Base-by-base conservation (phyloP, 2,113 vertebrate genomes). In the Trichomycterus rosablanca region DNA sequence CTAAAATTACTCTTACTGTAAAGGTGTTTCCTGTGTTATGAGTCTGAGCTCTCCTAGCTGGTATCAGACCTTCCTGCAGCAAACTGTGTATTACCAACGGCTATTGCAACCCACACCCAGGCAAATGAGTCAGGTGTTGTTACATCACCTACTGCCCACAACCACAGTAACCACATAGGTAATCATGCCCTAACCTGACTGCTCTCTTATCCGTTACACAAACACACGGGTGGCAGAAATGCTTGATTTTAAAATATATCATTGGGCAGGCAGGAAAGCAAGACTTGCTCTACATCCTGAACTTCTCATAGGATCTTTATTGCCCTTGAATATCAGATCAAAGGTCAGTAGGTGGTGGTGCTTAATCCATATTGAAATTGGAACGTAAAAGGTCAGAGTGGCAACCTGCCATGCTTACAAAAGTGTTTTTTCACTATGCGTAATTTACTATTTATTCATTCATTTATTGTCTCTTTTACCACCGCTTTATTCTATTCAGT, bases 121-220 rank as follows among this genome's bases (percentile, higher is more conserved):
- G 55, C 64, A 79, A 81, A 81, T 79, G 72, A 85, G 80, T 86
- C 86, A 91, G 89, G 87, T 91, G 83, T 72, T 84, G 50, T 92
- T 90, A 90, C 86, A 83, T 83, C 77, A 87, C 72, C 62, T 40
- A 15, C 42, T 26, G 78, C 86, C 82, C 76, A 74, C 77, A 80
- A 86, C 65, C 8, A 42, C 54, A 2, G 32, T 18, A 55, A 32
- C 60, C 59, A 71, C 77, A 82, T 81, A 85, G 79, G 73, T 76
- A 76, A 80, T 76, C 37, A 42, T 55, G 20, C 69, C 66, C 66
- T 76, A 44, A 65, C 63, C 72, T 70, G 80, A 77, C 84, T 82
- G 78, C 75, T 77, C 84, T 72, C 78, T 37, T 73, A 84, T 86
- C 72, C 80, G 72, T 46, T 43, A 53, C 55, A 39, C 45, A 50